Percentiles rank a stretch among this genome's conserved stretches.
Evolutionary conservation across 2,797 vertebrate species (phyloP).

Genomic region (Peromyscus melanophrys): DNA sequence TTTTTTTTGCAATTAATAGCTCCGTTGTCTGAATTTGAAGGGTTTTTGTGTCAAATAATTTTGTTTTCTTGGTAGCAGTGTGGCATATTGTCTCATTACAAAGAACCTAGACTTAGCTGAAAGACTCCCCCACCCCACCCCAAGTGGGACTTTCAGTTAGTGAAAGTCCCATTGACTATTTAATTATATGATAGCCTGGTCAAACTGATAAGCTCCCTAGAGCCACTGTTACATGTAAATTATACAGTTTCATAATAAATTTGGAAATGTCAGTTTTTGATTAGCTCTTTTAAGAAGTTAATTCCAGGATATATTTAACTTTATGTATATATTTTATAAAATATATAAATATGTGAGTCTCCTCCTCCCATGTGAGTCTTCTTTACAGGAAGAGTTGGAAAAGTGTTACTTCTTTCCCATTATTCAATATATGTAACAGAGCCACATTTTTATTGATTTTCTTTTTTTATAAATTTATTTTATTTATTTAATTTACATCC

Average conservation of each 20-base stretch:
- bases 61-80: slow-evolving; percentile 26
- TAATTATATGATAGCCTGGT: neutral
- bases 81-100: neutral
- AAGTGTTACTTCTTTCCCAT: neutral
- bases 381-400: slow-evolving; percentile 2
- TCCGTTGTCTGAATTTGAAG: slow-evolving; percentile 57
- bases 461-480: neutral
- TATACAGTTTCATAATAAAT: neutral
- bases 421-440: slow-evolving; percentile 45
- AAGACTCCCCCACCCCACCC: neutral
- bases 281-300: neutral
- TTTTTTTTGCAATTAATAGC: slow-evolving; percentile 46
- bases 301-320: slow-evolving; percentile 17
- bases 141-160: slow-evolving; percentile 60
- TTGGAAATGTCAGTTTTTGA: neutral
- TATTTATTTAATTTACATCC: neutral
- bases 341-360: neutral
- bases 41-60: neutral
- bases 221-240: neutral
- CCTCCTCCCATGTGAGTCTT: neutral
- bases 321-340: slow-evolving; percentile 6
- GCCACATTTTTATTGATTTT: neutral
- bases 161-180: slow-evolving; percentile 37
- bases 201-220: neutral
- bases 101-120: neutral